Evolutionary conservation across 1,140 invertebrate genomes (phyloP), one percentile per base, ranked within the genome.

Genomic region (Aradophagus sp.): DNA sequence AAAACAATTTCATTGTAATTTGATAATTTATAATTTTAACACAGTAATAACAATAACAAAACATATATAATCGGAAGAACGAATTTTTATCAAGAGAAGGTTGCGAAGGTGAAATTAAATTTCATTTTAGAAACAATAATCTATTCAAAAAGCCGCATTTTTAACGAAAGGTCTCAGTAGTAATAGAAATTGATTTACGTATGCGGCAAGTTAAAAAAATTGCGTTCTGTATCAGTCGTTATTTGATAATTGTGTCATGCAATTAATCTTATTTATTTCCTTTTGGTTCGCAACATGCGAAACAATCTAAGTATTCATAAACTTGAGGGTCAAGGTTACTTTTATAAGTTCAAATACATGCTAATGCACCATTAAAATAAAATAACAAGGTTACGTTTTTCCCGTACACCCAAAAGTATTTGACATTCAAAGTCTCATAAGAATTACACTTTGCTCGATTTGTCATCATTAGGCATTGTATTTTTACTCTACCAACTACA

Each of bases 301-400:
- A 83, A 38, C 2, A 84, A 82, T 56, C 35, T 55, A 27, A 65
- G 50, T 67, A 74, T 73, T 70, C 73, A 66, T 47, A 62, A 56
- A 35, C 34, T 36, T 52, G 41, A 74, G 67, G 73, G 58, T 75
- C 75, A 79, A 79, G 76, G 75, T 56, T 59, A 59, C 31, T 23
- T 15, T 53, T 65, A 36, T 34, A 39, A 39, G 42, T 69, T 67
- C 42, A 36, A 47, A 65, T 72, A 63, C 65, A 79, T 78, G 61
- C 65, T 77, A 79, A 79, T 74, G 29, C 58, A 15, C 34, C 63
- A 45, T 66, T 67, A 58, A 67, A 59, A 56, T 61, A 62, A 75
- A n/a, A 69, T 66, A 68, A 19, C 53, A 68, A 62, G 61, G 61
- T 38, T 59, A 58, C 47, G 27, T 11, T 59, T 4, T 55, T 6